phyloP scores from a whole-genome alignment of 2,113 vertebrate species.

The Dicerorhinus sumatrensis region DNA sequence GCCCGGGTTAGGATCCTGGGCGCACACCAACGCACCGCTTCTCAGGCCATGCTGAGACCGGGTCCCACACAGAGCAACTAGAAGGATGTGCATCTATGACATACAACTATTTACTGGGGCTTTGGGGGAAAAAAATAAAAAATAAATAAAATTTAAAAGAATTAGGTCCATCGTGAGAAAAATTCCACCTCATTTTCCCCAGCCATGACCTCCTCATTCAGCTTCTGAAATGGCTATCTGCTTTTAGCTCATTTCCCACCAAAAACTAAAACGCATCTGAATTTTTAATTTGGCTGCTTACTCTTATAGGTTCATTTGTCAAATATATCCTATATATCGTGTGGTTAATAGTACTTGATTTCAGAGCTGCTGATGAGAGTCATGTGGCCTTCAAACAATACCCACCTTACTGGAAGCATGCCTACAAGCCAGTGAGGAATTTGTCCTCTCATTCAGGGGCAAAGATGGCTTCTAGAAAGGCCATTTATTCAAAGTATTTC shows the following conservation, averaged over 20 bases:
- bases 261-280: neutral
- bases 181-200: neutral
- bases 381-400: neutral
- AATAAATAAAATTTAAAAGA: neutral
- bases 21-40: too few relatives aligned
- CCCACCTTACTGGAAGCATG: neutral
- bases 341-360: neutral
- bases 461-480: neutral
- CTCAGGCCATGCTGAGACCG: too few relatives aligned
- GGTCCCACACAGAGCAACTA: too few relatives aligned
- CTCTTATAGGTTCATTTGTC: neutral
- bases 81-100: too few relatives aligned
- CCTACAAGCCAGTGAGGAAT: neutral
- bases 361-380: neutral
- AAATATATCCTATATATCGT: neutral
- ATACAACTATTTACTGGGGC: too few relatives aligned
- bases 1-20: too few relatives aligned
- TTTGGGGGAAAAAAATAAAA: too few relatives aligned
- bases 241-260: neutral
- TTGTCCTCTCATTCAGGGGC: neutral
- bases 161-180: neutral
- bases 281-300: constrained; percentile 11
- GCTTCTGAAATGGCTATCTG: neutral
- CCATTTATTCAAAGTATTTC: neutral
- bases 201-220: neutral